Percentiles rank a stretch among this genome's conserved stretches.
phyloP scores from a whole-genome alignment of 2,888 invertebrate genomes.

The Chymomyza amoena region DNA sequence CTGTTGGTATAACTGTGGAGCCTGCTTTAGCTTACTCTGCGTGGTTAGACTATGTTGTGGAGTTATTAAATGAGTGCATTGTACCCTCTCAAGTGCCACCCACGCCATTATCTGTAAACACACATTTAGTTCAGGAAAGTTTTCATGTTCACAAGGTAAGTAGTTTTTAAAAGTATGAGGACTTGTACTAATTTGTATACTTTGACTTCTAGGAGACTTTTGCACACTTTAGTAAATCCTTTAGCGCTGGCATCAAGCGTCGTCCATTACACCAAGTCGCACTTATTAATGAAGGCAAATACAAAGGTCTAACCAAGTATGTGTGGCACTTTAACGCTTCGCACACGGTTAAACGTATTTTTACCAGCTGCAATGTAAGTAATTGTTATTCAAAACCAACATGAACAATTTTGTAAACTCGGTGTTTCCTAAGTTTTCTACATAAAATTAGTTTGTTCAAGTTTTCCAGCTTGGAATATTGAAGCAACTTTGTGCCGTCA shows the following conservation, averaged over 20 bases:
- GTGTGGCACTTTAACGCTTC: slow-evolving; percentile 87
- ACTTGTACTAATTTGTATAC: background rate
- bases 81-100: slow-evolving; percentile 56
- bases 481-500: no score
- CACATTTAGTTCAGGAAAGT: slow-evolving; percentile 80
- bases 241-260: slow-evolving; percentile 83
- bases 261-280: slow-evolving; percentile 84
- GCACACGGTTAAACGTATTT: slow-evolving; percentile 86
- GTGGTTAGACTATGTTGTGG: slow-evolving; percentile 88
- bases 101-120: slow-evolving; percentile 2
- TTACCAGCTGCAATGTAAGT: slow-evolving; percentile 80
- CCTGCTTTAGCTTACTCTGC: slow-evolving; percentile 81
- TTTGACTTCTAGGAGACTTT: slow-evolving; percentile 82
- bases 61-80: slow-evolving; percentile 87
- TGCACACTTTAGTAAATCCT: slow-evolving; percentile 85
- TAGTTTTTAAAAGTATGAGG: background rate
- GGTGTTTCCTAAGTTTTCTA: no score
- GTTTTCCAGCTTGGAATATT: no score
- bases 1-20: slow-evolving; percentile 28
- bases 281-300: slow-evolving; percentile 82
- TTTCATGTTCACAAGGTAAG: slow-evolving; percentile 85
- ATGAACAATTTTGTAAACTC: no score
- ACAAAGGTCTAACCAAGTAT: slow-evolving; percentile 85
- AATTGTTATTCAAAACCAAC: background rate
- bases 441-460: no score